Conservation (phyloP, 2,797 vertebrate genomes). For the Pseudochirops cupreus region DNA sequence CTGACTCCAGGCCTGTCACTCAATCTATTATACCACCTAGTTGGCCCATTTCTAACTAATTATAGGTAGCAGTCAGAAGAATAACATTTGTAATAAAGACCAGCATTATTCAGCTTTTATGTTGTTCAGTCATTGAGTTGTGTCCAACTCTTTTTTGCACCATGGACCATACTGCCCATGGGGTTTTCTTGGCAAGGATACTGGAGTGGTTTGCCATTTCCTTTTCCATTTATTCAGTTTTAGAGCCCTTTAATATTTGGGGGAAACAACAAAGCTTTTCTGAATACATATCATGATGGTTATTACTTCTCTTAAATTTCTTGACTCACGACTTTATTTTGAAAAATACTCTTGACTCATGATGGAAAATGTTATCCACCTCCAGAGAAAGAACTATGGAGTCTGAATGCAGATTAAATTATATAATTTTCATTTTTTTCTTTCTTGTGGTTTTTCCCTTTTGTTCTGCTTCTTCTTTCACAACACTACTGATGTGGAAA, state of each 20-base stretch:
- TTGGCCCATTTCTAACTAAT: background rate
- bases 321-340: constrained; percentile 43
- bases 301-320: constrained; percentile 64
- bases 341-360: constrained; percentile 39
- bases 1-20: background rate
- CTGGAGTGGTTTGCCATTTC: background rate
- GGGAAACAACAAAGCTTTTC: constrained; percentile 39
- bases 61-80: background rate
- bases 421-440: no score
- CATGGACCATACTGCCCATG: background rate
- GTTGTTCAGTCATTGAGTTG: background rate
- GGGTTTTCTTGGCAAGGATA: background rate
- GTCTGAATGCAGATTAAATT: no score
- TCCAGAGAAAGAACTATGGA: no score
- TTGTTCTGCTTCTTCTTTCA: no score
- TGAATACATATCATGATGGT: constrained; percentile 36
- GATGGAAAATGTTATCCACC: no score
- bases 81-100: constrained; percentile 47
- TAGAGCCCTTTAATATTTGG: constrained; percentile 66
- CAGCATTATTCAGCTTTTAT: background rate
- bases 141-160: background rate
- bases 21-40: background rate
- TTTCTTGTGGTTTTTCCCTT: no score
- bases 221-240: background rate
- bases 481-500: no score